Percentiles rank a stretch among this genome's conserved stretches.
Conservation (phyloP, 2,888 invertebrate species). For the Dolichopus griseipennis region DNA sequence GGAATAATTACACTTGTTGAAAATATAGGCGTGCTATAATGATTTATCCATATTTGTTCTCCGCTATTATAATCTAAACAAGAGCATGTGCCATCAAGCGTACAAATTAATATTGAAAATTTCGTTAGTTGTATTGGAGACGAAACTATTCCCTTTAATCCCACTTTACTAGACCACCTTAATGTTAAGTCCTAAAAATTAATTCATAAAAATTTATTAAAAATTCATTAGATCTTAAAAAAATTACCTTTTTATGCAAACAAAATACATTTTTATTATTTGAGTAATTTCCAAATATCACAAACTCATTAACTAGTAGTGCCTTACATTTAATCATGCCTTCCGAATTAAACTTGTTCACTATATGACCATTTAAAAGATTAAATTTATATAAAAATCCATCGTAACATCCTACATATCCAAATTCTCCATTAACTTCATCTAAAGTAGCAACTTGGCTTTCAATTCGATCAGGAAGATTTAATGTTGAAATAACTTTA, state of each 20-base stretch:
- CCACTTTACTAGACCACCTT: not conserved
- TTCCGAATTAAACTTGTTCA: constrained; percentile 51
- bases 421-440: constrained; percentile 34
- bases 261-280: constrained; percentile 35
- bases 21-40: constrained; percentile 51
- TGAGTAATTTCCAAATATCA: constrained; percentile 48
- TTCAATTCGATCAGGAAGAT: constrained; percentile 63
- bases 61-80: constrained; percentile 45
- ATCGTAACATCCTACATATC: constrained; percentile 71
- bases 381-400: constrained; percentile 59
- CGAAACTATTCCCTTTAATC: not conserved
- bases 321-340: constrained; percentile 40
- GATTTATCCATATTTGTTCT: constrained; percentile 44
- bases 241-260: constrained; percentile 28
- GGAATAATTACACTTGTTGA: constrained; percentile 43
- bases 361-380: constrained; percentile 45
- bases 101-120: constrained; percentile 42
- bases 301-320: constrained; percentile 59
- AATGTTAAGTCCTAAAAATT: not conserved
- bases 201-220: not conserved
- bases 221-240: too few species aligned
- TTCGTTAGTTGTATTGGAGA: not conserved
- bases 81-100: constrained; percentile 48
- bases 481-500: constrained; percentile 42
- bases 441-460: constrained; percentile 49